Percentiles rank a stretch among this genome's conserved stretches.
These are phyloP conservation scores for Sycophila texana DNA, from an alignment of 2,888 invertebrate species.

Conservation along the genomic window DNA sequence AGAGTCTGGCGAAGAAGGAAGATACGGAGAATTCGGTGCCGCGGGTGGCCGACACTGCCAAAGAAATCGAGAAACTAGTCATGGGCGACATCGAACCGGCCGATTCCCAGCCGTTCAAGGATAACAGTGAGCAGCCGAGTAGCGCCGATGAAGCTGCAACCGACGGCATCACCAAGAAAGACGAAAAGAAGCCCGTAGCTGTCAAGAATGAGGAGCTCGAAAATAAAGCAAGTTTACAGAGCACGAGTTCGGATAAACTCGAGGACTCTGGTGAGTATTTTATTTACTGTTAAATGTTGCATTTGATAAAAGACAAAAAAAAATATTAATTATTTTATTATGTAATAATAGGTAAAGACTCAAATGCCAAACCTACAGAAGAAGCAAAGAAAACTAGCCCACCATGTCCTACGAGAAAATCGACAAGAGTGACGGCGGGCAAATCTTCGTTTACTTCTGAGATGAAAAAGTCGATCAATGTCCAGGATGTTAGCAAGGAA, in stretches of 20 bases:
- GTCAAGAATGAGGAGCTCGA: conserved; percentile 52
- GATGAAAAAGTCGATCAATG: conserved; percentile 42
- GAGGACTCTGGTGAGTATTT: conserved; percentile 32
- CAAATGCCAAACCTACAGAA: conserved; percentile 20
- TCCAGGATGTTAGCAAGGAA: conserved; percentile 34
- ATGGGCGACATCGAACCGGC: conserved; percentile 71
- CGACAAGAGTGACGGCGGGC: conserved; percentile 36
- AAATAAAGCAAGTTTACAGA: conserved; percentile 44
- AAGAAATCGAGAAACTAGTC: conserved; percentile 75
- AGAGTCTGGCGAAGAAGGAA: conserved; percentile 58
- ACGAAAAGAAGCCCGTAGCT: conserved; percentile 56
- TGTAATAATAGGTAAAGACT: conserved; percentile 18
- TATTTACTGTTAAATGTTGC: background rate
- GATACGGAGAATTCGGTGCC: conserved; percentile 70
- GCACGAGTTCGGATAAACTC: conserved; percentile 26
- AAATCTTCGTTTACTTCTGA: conserved; percentile 27
- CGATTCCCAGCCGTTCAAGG: conserved; percentile 66
- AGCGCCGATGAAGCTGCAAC: background rate
- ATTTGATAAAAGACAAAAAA: background rate
- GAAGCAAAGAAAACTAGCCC: conserved; percentile 35
- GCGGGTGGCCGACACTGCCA: conserved; percentile 74
- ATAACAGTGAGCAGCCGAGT: conserved; percentile 24
- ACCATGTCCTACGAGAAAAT: conserved; percentile 41
- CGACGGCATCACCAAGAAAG: background rate
- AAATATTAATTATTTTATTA: background rate